phyloP scores from a whole-genome alignment of 1,140 invertebrate species.

The Dinothrombium tinctorium region DNA sequence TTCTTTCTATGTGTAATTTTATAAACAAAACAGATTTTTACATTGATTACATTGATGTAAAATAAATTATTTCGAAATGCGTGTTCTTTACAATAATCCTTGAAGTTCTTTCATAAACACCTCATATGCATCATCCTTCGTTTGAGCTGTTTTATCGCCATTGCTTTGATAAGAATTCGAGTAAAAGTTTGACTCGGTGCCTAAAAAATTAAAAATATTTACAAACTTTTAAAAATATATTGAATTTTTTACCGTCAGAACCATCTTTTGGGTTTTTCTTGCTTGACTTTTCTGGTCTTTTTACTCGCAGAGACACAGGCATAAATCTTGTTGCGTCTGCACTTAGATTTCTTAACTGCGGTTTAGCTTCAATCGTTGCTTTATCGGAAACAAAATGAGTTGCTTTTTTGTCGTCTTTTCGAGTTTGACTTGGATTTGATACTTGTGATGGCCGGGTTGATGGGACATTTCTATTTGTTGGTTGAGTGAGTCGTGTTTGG shows the following conservation, averaged over 20 bases:
- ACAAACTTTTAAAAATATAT: background rate
- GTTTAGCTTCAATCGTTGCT: constrained; percentile 74
- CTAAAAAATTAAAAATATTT: background rate
- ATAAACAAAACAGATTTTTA: no score
- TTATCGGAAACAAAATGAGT: constrained; percentile 15
- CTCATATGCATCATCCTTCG: constrained; percentile 89
- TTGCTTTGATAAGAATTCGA: background rate
- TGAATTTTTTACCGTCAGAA: background rate
- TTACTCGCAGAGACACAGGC: constrained; percentile 67
- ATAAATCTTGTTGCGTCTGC: constrained; percentile 86
- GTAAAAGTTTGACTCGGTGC: background rate
- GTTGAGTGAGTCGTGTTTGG: constrained; percentile 26
- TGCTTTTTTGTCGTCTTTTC: constrained; percentile 11
- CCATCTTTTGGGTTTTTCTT: constrained; percentile 11
- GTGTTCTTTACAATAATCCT: constrained; percentile 51
- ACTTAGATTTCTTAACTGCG: constrained; percentile 72
- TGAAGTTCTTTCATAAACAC: constrained; percentile 98
- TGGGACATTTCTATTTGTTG: background rate
- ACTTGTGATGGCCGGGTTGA: constrained; percentile 30
- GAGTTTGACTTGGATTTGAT: background rate
- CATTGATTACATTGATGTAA: no score
- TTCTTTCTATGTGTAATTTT: no score
- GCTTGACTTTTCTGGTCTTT: constrained; percentile 37
- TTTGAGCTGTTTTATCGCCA: constrained; percentile 25
- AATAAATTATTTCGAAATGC: no score